Conservation (phyloP, 2,113 vertebrate species). For the Rhabdomys dilectus region DNA sequence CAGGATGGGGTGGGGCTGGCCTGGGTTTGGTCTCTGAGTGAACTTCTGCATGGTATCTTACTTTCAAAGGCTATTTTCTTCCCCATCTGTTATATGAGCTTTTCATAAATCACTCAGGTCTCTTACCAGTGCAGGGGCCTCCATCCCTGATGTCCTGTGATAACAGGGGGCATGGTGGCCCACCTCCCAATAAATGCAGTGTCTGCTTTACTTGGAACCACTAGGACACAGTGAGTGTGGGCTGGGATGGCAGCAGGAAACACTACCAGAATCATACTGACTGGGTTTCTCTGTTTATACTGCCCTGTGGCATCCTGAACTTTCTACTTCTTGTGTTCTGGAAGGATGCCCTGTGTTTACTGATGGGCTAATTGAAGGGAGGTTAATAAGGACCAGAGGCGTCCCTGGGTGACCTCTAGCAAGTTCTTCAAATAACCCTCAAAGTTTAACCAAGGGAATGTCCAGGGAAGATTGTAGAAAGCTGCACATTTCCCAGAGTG, state of each 20-base stretch:
- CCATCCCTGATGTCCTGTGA: too few species aligned
- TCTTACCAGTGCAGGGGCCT: too few species aligned
- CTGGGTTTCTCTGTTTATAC: not conserved
- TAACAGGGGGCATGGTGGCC: fast-evolving
- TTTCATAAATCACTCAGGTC: not conserved
- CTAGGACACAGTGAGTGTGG: not conserved
- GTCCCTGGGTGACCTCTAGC: not conserved
- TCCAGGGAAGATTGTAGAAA: not conserved
- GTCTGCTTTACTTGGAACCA: not conserved
- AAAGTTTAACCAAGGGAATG: not conserved
- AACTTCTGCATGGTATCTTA: not conserved
- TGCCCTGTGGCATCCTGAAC: fast-evolving
- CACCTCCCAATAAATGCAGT: not conserved
- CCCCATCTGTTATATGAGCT: not conserved
- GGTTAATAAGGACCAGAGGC: not conserved
- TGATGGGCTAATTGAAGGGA: not conserved
- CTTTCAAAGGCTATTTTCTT: not conserved
- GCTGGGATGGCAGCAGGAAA: not conserved
- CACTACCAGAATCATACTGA: not conserved
- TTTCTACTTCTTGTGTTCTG: not conserved
- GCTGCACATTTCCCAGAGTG: not conserved
- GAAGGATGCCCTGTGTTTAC: not conserved
- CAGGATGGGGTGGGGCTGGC: not conserved
- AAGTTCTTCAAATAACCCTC: not conserved
- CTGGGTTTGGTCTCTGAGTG: not conserved